Evolutionary conservation across 2,113 vertebrate species (phyloP).

Genomic region (Cyprinodon tularosa): DNA sequence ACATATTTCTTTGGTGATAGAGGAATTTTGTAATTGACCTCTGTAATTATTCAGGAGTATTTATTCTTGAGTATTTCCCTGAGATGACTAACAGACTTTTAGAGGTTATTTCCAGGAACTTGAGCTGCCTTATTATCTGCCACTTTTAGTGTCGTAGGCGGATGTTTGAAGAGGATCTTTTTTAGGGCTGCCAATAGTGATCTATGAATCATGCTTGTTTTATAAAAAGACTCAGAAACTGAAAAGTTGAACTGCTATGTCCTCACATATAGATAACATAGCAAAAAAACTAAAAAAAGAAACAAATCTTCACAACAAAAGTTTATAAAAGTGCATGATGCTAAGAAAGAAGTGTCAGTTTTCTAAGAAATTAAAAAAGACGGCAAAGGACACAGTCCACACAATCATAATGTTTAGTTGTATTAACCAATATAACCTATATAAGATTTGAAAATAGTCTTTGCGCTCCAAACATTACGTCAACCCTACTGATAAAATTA

Average conservation of each 20-base stretch:
- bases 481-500: neutral
- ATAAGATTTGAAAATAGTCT: neutral
- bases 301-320: neutral
- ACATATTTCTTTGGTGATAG: neutral
- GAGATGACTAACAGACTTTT: neutral
- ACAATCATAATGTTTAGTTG: neutral
- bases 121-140: neutral
- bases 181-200: neutral
- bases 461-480: neutral
- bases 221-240: neutral
- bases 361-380: neutral
- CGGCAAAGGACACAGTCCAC: neutral
- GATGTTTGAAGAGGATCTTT: neutral
- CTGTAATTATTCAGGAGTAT: neutral
- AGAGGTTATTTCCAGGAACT: neutral
- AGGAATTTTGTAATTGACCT: neutral
- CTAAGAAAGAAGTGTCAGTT: neutral
- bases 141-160: neutral
- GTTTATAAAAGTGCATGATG: neutral
- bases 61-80: neutral
- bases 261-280: neutral
- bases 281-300: neutral
- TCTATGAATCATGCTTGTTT: neutral
- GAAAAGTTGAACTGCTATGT: neutral
- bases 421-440: neutral